Percentiles rank a stretch among this genome's conserved stretches.
phyloP scores from a whole-genome alignment of 1,140 invertebrate species.

The Ceratitis capitata region DNA sequence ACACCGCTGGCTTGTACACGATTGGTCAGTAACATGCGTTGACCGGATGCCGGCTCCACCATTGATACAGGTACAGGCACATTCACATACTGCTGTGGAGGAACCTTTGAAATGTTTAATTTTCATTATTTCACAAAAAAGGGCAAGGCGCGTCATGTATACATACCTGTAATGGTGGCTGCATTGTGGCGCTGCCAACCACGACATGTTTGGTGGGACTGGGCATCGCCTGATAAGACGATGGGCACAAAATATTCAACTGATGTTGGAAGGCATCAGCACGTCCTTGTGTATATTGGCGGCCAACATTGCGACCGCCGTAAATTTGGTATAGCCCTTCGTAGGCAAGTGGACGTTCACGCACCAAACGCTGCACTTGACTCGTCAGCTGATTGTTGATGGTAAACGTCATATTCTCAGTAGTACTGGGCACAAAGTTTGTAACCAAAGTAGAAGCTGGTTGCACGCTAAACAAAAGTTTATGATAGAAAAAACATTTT shows the following conservation, averaged over 20 bases:
- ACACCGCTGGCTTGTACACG: conserved; percentile 75
- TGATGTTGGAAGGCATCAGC: conserved; percentile 85
- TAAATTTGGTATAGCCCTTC: conserved; percentile 88
- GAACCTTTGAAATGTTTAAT: conserved; percentile 68
- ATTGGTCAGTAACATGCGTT: conserved; percentile 77
- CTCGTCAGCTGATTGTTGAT: conserved; percentile 85
- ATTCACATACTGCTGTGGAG: conserved; percentile 84
- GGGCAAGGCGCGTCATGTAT: neutral
- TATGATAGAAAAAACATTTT: neutral
- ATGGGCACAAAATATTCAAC: conserved; percentile 88
- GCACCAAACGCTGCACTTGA: conserved; percentile 76
- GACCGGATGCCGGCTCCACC: conserved; percentile 77
- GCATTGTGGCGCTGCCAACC: conserved; percentile 78
- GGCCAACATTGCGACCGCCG: conserved; percentile 77
- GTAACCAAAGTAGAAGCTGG: conserved; percentile 73
- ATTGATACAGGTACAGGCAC: conserved; percentile 83
- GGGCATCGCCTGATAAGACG: conserved; percentile 83
- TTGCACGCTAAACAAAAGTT: conserved; percentile 69
- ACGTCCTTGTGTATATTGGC: conserved; percentile 72
- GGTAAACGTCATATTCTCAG: conserved; percentile 86
- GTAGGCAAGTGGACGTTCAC: conserved; percentile 73
- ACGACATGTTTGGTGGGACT: conserved; percentile 90
- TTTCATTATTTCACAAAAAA: conserved; percentile 25
- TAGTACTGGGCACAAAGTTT: conserved; percentile 79
- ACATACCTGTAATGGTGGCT: conserved; percentile 67